Conservation (phyloP, 92 coral and sea anemone species). For the Actinostola sp. region DNA sequence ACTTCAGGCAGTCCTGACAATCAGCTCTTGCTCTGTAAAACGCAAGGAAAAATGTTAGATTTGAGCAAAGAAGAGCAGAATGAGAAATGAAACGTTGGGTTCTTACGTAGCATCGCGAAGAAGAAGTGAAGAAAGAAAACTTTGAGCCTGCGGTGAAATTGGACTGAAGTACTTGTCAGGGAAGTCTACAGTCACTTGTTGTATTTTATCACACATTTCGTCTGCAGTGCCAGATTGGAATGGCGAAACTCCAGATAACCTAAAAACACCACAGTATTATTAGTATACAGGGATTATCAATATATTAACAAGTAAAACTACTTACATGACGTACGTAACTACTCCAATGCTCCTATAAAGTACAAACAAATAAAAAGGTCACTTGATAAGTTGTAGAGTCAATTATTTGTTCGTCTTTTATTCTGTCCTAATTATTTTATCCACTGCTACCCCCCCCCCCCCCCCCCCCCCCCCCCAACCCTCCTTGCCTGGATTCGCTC, state of each 20-base stretch:
- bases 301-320: neutral
- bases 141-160: conserved; percentile 82
- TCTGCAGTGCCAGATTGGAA: conserved; percentile 84
- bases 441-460: too few relatives aligned
- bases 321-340: conserved; percentile 97
- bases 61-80: neutral
- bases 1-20: conserved; percentile 84
- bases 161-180: conserved; percentile 72
- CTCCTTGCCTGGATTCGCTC: neutral
- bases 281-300: too few relatives aligned
- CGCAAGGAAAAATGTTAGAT: conserved; percentile 5
- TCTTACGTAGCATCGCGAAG: conserved; percentile 84
- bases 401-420: too few relatives aligned
- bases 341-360: conserved; percentile 88
- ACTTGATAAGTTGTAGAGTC: too few relatives aligned
- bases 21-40: conserved; percentile 80
- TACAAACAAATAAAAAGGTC: conserved; percentile 11
- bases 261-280: conserved; percentile 15
- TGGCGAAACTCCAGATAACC: conserved; percentile 91
- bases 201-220: conserved; percentile 76
- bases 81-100: neutral
- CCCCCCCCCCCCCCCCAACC: too few relatives aligned
- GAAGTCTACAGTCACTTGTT: conserved; percentile 61
- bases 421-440: too few relatives aligned
- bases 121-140: conserved; percentile 80